These are phyloP conservation scores for Aphelocoma coerulescens DNA, from an alignment of 2,113 vertebrate genomes.

Conservation along the genomic window DNA sequence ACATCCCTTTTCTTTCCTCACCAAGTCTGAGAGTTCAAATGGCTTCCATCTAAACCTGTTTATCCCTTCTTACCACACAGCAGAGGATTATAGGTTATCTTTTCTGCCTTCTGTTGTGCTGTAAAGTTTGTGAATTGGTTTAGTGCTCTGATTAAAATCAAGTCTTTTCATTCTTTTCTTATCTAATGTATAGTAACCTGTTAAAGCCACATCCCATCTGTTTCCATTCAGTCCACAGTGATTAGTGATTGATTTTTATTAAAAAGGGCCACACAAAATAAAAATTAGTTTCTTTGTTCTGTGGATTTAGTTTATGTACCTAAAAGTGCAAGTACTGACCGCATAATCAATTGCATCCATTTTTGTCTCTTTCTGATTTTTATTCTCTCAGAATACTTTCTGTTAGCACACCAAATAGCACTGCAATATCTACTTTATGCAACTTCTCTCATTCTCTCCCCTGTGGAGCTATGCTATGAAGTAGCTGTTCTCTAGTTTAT, in stretches of 20 bases:
- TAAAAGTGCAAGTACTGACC: not conserved
- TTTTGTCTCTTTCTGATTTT: not conserved
- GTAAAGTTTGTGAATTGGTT: slow-evolving; percentile 27
- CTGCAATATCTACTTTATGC: not conserved
- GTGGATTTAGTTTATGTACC: not conserved
- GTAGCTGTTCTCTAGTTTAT: not conserved
- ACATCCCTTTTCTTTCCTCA: not conserved
- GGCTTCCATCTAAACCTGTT: not conserved
- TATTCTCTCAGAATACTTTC: not conserved
- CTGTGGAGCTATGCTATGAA: not conserved
- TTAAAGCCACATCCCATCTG: not conserved
- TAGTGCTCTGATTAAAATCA: slow-evolving; percentile 35
- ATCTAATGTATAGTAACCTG: slow-evolving; percentile 1
- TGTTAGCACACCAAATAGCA: not conserved
- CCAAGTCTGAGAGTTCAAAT: not conserved
- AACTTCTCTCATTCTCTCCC: not conserved
- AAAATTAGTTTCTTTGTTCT: slow-evolving; percentile 6
- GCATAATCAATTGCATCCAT: not conserved
- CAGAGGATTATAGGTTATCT: not conserved
- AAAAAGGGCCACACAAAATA: slow-evolving; percentile 16
- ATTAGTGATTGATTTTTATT: slow-evolving; percentile 19
- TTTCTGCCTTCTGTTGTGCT: slow-evolving; percentile 30
- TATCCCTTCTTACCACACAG: not conserved
- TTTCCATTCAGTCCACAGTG: slow-evolving; percentile 13
- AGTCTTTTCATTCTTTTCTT: slow-evolving; percentile 42